Base-by-base conservation (phyloP, 2,888 invertebrate species). In the Drosophila ustulata region DNA sequence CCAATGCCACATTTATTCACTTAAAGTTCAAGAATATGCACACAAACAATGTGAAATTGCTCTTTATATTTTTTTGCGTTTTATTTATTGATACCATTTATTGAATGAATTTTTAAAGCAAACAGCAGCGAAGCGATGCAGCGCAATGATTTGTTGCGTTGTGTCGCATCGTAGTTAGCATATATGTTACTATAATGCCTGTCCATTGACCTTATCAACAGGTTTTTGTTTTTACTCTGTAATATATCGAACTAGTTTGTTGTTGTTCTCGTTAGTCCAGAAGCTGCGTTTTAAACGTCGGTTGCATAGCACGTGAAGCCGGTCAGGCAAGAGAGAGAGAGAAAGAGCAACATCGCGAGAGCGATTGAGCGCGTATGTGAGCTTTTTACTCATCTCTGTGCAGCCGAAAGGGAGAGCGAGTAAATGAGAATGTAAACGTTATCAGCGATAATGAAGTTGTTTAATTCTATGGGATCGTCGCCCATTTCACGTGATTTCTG, bases 191-290 rank as follows among this genome's bases (percentile, higher is more conserved):
- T n/a, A n/a, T 52, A 32, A 26, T 52, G 41, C 23, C 59, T 75
- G 89, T 80, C 56, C 89, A 66, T 78, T 85, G 84, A 88, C 78
- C 88, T 82, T 83, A 75, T 82, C 78, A 80, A 78, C 88, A 68
- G 78, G 88, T 86, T 84, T 81, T 61, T 72, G 72, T 34, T 41
- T 41, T 57, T 45, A 39, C 61, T 58, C 18, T 39, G 41, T 53
- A 47, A 46, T 65, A 26, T 32, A 52, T 64, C 50, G 65, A 62
- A 65, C 78, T 66, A 62, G 75, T 73, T 75, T 61, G 66, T 37
- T 52, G 56, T 51, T 49, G 50, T 53, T 62, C 51, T 62, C 64
- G 37, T 28, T 47, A 52, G 59, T 39, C 32, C 61, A 74, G 78
- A 78, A 63, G 78, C 70, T 75, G 79, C 78, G 59, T 67, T 77